Evolutionary conservation across 2,888 invertebrate species (phyloP), one percentile per base, ranked within the genome.

Genomic region (Cremastinae sp.): DNA sequence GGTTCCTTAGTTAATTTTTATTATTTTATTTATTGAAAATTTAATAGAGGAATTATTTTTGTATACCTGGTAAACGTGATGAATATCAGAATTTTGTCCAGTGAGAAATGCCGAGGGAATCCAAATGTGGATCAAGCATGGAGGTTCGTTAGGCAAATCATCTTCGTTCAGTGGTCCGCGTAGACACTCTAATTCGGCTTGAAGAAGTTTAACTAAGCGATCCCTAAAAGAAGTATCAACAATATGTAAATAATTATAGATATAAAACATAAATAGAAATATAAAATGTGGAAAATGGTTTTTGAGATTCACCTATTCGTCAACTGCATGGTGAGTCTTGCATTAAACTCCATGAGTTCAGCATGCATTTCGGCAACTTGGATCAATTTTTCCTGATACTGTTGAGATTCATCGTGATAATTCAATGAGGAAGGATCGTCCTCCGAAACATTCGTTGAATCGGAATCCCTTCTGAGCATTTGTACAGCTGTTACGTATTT

Each of bases 351-450:
- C 95, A 97, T 96, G 62, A 97, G 90, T 87, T 97, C 97, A 0
- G 96, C 97, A 85, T 97, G 97, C 97, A 97, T 97, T 90, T 97
- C 96, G 1, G 97, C 97, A 0, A 97, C 96, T 93, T 97, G 97
- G 68, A 97, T 94, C 55, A 97, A 91, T 90, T 97, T 97, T 83
- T 92, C 93, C 90, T 97, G 96, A 90, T 96, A 97, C 80, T 95
- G 93, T 83, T 92, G 93, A 16, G 95, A 94, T 90, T 96, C 96
- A 74, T 93, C 93, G 79, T 91, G 92, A 83, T 91, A 91, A 86
- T 92, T 91, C 28, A 87, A 76, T 3, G 88, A 78, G 1, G 78
- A 62, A 10, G 84, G 80, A 77, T 90, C 87, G 49, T 90, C 89
- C 58, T 88, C 89, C 0, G 86, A 83, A 4, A 86, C 82, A 0